A percentile compares a stretch with the other conserved stretches of the same genome.
These are phyloP conservation scores for Drosophila littoralis DNA, from an alignment of 1,140 invertebrate genomes.

Conservation along the genomic window DNA sequence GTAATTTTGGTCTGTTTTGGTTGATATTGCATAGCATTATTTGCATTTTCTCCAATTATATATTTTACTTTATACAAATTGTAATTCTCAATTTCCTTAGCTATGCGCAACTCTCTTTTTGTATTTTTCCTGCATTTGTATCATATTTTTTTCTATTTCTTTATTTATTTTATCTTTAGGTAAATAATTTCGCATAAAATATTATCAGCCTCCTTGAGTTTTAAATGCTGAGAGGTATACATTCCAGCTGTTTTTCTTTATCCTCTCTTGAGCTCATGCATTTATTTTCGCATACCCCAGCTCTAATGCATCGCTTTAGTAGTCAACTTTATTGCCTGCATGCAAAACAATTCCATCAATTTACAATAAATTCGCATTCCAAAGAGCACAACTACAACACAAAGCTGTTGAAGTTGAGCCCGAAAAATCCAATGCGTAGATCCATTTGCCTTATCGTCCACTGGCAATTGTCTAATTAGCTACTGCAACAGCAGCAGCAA, in stretches of 20 bases:
- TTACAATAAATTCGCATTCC: constrained; percentile 50
- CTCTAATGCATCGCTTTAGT: constrained; percentile 15
- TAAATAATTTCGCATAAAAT: too few species aligned
- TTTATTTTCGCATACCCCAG: constrained; percentile 3
- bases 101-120: too few species aligned
- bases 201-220: background rate
- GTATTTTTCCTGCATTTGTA: too few species aligned
- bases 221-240: background rate
- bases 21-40: too few species aligned
- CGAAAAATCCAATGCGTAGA: constrained; percentile 43
- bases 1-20: too few species aligned
- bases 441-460: constrained; percentile 61
- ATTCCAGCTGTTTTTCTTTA: background rate
- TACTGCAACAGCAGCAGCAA: constrained; percentile 22
- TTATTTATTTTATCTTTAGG: too few species aligned
- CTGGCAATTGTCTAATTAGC: constrained; percentile 69
- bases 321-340: constrained; percentile 1
- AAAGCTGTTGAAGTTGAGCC: constrained; percentile 10
- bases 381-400: background rate
- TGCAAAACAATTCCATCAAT: constrained; percentile 64
- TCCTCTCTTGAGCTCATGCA: background rate
- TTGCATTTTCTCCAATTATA: too few species aligned
- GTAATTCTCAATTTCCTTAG: too few species aligned
- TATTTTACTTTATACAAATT: too few species aligned
- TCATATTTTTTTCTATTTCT: too few species aligned